These are phyloP conservation scores for Chaetodon trifascialis DNA, from an alignment of 2,113 vertebrate genomes.

Conservation along the genomic window DNA sequence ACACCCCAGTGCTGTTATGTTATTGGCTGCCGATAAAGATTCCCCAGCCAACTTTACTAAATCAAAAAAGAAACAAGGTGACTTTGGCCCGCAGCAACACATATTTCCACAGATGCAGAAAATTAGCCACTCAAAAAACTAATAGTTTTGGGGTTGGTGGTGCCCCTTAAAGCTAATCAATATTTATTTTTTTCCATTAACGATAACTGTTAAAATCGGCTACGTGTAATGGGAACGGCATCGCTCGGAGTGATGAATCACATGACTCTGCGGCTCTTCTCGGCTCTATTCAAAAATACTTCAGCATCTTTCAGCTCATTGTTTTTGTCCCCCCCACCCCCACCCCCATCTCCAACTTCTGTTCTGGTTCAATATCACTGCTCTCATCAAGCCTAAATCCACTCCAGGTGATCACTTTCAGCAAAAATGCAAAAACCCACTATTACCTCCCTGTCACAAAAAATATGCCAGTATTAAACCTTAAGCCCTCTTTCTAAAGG, in stretches of 20 bases:
- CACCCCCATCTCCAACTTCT: background rate
- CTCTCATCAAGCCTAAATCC: background rate
- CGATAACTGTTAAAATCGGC: background rate
- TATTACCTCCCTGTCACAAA: too few species aligned
- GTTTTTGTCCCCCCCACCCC: background rate
- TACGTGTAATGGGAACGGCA: background rate
- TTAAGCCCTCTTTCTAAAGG: too few species aligned
- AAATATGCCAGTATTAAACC: too few species aligned
- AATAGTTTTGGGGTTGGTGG: background rate
- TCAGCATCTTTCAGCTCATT: background rate
- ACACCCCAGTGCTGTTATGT: conserved; percentile 10
- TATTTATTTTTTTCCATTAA: background rate
- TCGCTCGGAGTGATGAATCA: background rate
- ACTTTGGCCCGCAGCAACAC: background rate
- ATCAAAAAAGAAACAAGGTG: conserved; percentile 26
- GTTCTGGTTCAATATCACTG: background rate
- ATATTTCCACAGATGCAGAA: conserved; percentile 2
- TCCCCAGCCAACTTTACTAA: conserved; percentile 14
- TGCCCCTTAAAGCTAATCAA: background rate
- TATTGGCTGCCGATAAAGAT: conserved; percentile 15
- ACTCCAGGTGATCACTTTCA: background rate
- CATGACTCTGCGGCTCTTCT: background rate
- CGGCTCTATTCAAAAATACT: background rate
- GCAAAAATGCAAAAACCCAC: background rate
- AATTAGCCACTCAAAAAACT: background rate